A percentile compares a stretch with the other conserved stretches of the same genome.
Evolutionary conservation across 2,888 invertebrate species (phyloP).

Genomic region (Microplitis manilae): DNA sequence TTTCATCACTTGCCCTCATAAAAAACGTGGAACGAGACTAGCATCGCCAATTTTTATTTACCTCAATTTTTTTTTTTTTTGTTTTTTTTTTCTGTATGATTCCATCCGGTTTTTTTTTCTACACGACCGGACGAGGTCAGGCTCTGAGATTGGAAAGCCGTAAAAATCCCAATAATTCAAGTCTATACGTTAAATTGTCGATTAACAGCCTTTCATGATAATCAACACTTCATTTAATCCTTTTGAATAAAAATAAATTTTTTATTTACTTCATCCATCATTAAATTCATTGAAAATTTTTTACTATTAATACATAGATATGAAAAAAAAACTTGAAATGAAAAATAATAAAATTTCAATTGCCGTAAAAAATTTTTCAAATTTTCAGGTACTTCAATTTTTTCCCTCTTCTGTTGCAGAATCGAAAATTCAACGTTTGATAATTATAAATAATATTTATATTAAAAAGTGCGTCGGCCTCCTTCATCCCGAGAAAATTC

Average conservation of each 20-base stretch:
- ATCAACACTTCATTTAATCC: background rate
- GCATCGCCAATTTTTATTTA: background rate
- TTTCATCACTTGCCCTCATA: constrained; percentile 28
- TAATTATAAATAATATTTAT: background rate
- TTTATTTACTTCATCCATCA: background rate
- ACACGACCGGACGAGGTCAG: background rate
- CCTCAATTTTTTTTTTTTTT: background rate
- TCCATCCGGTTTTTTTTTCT: background rate
- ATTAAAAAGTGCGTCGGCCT: background rate
- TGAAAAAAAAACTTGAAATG: background rate
- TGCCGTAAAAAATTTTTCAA: too few species aligned
- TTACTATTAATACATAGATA: background rate
- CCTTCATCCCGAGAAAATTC: background rate
- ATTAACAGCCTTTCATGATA: background rate
- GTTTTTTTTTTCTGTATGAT: background rate
- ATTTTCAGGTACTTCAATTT: too few species aligned
- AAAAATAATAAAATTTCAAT: too few species aligned
- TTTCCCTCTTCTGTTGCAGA: too few species aligned
- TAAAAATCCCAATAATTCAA: constrained; percentile 6
- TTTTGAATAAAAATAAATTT: background rate
- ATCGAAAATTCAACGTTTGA: too few species aligned
- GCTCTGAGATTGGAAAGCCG: constrained; percentile 23
- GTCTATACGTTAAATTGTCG: background rate
- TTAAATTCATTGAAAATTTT: background rate
- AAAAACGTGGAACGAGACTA: constrained; percentile 22